Percentiles rank a stretch among this genome's conserved stretches.
These are phyloP conservation scores for Paragorgia papillata DNA, from an alignment of 92 coral and sea anemone species.

Conservation along the genomic window DNA sequence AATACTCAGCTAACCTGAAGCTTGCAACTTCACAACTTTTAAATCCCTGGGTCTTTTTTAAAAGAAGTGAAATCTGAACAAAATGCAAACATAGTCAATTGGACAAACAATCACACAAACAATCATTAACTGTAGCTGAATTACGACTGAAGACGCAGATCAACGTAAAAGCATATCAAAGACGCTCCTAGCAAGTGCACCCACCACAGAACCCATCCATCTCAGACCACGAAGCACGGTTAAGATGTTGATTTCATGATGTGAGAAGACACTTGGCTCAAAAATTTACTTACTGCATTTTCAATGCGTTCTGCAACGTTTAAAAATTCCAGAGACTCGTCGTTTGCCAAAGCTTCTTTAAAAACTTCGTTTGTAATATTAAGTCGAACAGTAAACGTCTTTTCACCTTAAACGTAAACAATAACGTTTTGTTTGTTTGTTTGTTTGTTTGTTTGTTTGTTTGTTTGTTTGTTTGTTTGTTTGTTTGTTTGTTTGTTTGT, in stretches of 20 bases:
- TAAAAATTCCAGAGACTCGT: conserved; percentile 93
- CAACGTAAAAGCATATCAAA: too few species aligned
- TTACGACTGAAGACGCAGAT: too few species aligned
- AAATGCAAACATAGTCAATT: neutral
- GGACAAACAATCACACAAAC: neutral
- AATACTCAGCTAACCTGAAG: conserved; percentile 43
- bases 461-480: neutral
- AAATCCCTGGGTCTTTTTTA: conserved; percentile 28
- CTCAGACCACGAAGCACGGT: too few species aligned
- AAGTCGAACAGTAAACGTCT: conserved; percentile 62
- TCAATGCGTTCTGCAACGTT: conserved; percentile 89
- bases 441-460: neutral
- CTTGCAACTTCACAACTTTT: conserved; percentile 35
- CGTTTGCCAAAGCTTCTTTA: conserved; percentile 61
- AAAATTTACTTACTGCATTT: conserved; percentile 93
- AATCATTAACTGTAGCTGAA: too few species aligned
- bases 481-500: neutral
- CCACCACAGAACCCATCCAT: too few species aligned
- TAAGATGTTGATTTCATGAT: too few species aligned
- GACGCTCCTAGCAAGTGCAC: too few species aligned
- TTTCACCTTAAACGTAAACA: conserved; percentile 42
- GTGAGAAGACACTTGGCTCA: too few species aligned
- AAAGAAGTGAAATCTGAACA: conserved; percentile 47
- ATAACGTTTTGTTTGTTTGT: neutral
- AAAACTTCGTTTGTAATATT: conserved; percentile 79